Evolutionary conservation across 2,113 vertebrate species (phyloP).

Genomic region (Lycaon pictus): DNA sequence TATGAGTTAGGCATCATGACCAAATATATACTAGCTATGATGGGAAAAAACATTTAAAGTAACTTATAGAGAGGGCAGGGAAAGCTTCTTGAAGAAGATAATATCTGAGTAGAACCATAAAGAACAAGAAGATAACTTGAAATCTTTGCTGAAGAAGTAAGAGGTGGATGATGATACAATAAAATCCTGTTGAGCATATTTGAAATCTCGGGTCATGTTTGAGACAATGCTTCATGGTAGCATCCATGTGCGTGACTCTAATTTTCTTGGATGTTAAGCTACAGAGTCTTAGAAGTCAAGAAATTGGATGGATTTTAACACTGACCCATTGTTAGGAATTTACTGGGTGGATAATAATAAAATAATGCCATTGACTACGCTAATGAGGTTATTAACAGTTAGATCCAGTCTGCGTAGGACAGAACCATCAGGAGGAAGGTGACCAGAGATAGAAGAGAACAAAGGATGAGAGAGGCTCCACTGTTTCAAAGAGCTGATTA

Average conservation of each 20-base stretch:
- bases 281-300: neutral
- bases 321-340: neutral
- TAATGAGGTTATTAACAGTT: neutral
- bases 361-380: neutral
- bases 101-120: neutral
- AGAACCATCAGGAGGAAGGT: neutral
- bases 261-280: neutral
- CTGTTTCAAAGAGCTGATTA: neutral
- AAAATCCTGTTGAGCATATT: neutral
- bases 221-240: neutral
- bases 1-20: neutral
- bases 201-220: neutral
- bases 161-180: neutral
- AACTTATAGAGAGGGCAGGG: neutral
- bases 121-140: neutral
- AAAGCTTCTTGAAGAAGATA: neutral
- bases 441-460: neutral
- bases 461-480: neutral
- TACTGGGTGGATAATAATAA: neutral
- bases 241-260: neutral
- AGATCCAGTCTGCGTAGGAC: neutral
- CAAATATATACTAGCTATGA: neutral
- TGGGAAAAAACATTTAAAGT: neutral
- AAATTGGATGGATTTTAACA: neutral
- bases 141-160: neutral